Evolutionary conservation across 2,888 invertebrate species (phyloP), one percentile per base, ranked within the genome.

Genomic region (Oligia latruncula): DNA sequence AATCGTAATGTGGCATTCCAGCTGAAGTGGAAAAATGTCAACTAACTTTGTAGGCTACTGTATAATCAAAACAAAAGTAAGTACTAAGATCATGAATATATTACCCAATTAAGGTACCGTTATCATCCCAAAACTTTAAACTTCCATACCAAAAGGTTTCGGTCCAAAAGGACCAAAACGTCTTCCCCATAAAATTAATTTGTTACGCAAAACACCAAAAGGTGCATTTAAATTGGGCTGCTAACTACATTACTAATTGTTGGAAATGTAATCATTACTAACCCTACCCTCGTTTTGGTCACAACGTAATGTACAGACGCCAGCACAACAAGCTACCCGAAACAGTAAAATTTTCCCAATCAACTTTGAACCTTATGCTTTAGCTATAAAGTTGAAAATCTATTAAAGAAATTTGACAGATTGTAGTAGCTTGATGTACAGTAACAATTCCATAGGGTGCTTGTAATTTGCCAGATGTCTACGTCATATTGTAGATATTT

Each of bases 181-280:
- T 83, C 65, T 67, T 72, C 23, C 40, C 75, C 73, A 83, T 88
- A 82, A 87, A 83, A 81, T 80, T 74, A 81, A 89, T 82, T 83
- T 77, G 55, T 71, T 76, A 73, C 80, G 43, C 81, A 84, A 78
- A 77, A 80, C 66, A 81, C 77, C 46, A 49, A 60, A 83, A 86
- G 87, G 76, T 90, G 84, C 83, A 86, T 85, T 87, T 87, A 84
- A 85, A 84, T 82, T 84, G 67, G 83, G 66, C 71, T 70, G 60
- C 78, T 86, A 84, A 86, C 87, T 81, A 81, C 78, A 73, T 81
- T 75, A 77, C 83, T 89, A 89, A 89, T 89, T 86, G 83, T 79
- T 62, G 66, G 70, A 66, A 87, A 89, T 89, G 86, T 90, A 85
- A 89, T 89, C 86, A 81, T 84, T 81, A 75, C 60, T 46, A 65